Base-by-base conservation (phyloP, 2,113 vertebrate genomes). In the Pluvianellus socialis region DNA sequence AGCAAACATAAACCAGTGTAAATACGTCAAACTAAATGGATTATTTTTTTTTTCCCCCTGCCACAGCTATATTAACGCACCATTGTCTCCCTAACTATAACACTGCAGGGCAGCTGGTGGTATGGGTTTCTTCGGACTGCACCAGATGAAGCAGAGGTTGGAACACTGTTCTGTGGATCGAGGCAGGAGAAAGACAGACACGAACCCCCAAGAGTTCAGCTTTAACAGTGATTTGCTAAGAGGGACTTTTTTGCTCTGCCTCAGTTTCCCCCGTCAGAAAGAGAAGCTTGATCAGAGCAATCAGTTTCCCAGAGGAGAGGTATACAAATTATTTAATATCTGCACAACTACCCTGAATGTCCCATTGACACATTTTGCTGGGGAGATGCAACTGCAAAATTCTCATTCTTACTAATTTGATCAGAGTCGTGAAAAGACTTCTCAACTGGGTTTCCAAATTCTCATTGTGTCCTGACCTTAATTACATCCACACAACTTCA, bases 311-410 rank as follows among this genome's bases (percentile, higher is more conserved):
- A 70, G 50, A 65, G 71, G 32, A 67, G 23, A 40, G 7, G 18
- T 30, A 61, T 26, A 16, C 0, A 0, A 22, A 17, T 14, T 17
- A 16, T 12, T 27, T 27, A 12, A n/a, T 21, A 22, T 6, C 35
- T 53, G 27, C 58, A 20, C 24, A 59, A 8, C 28, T 22, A 1
- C 40, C 42, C 63, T 22, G 52, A 38, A 55, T 1, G 2, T 19
- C 53, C 28, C 59, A 12, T 9, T 3, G 30, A 32, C 32, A 38
- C 9, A 0, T 24, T n/a, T 10, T 24, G 40, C 13, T 30, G 35
- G 53, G 40, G 23, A 47, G 42, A n/a, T n/a, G 62, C 9, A 35
- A 16, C 2, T 59, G 27, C 61, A 44, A 73, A 71, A 75, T 55
- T 52, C 79, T 38, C 49, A 14, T 2, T 32, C 74, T 93, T 38